Base-by-base conservation (phyloP, 2,113 vertebrate genomes). In the Rhipidura dahli region DNA sequence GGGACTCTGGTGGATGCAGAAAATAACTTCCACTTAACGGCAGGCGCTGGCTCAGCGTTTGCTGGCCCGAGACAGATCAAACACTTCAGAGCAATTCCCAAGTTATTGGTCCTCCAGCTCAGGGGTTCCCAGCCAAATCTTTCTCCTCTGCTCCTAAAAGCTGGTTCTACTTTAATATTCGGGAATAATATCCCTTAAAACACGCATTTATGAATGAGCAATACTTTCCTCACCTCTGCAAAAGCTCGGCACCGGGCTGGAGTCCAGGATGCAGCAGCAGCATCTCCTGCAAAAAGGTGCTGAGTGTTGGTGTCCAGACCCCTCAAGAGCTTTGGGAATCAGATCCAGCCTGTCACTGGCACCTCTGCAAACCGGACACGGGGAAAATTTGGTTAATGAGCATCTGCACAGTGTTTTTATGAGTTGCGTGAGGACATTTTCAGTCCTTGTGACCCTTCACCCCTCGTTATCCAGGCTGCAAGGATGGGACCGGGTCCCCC, bases 21-120 rank as follows among this genome's bases (percentile, higher is more conserved):
- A 96, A 96, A 96, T 94, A 95, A 91, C 93, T 94, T 87, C 76
- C 83, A 94, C 83, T 90, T 92, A 94, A 94, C 9, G 5, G 90
- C 90, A 89, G 86, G 92, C 35, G 27, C 79, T 95, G 95, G 88
- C 94, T 94, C 92, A 93, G 92, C 49, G 9, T 61, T 88, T 42
- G 82, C 50, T 86, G 88, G 85, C 92, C 83, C 0, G 1, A 83
- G 75, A 95, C 59, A 93, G 72, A 96, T 95, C 89, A 96, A 94
- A 94, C 94, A 77, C 90, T 96, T 85, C 66, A 19, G 79, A 71
- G 71, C 54, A 81, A 95, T 92, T 95, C 93, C 92, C 83, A 83
- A 90, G 89, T 93, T 93, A 92, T 90, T 88, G 88, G 90, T 88
- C 71, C 86, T 94, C 68, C 92, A 89, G 88, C 91, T 89, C 92